A percentile compares a stretch with the other conserved stretches of the same genome.
These are phyloP conservation scores for Tuberolachnus salignus DNA, from an alignment of 2,888 invertebrate genomes.

Conservation along the genomic window DNA sequence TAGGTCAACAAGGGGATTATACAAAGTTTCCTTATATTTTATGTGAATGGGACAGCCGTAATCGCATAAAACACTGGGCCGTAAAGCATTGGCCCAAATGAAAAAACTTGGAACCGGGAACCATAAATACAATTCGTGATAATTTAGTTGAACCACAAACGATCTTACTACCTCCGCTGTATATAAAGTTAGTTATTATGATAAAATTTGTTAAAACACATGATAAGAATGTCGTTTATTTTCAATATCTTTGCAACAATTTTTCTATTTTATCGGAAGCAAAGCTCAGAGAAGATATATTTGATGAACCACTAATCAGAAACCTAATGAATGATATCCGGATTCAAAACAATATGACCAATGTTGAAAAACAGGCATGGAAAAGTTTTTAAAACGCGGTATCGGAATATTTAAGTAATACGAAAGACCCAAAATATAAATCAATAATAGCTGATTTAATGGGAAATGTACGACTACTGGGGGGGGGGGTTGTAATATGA, in stretches of 20 bases:
- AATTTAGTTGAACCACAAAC: constrained; percentile 56
- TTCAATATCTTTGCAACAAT: constrained; percentile 57
- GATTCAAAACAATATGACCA: constrained; percentile 58
- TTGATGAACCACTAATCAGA: constrained; percentile 59
- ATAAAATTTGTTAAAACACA: constrained; percentile 60
- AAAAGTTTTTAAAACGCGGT: constrained; percentile 54
- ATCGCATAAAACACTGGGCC: constrained; percentile 59
- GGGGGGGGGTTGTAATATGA: constrained; percentile 51
- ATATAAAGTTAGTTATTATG: constrained; percentile 60
- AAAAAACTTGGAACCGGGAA: constrained; percentile 49
- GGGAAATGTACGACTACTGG: no score
- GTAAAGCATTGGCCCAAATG: constrained; percentile 58
- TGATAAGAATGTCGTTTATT: constrained; percentile 57
- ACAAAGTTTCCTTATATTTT: constrained; percentile 60
- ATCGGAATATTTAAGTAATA: no score
- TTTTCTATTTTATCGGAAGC: constrained; percentile 54
- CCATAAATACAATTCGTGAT: constrained; percentile 55
- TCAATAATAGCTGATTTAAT: no score
- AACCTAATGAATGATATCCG: constrained; percentile 58
- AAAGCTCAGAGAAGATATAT: constrained; percentile 19
- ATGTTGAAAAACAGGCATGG: constrained; percentile 58
- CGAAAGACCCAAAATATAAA: no score
- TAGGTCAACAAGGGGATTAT: constrained; percentile 60
- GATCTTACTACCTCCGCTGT: constrained; percentile 59
- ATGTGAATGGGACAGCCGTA: constrained; percentile 60